Evolutionary conservation across 2,113 vertebrate genomes (phyloP), one percentile per base, ranked within the genome.

Genomic region (Bombycilla garrulus): DNA sequence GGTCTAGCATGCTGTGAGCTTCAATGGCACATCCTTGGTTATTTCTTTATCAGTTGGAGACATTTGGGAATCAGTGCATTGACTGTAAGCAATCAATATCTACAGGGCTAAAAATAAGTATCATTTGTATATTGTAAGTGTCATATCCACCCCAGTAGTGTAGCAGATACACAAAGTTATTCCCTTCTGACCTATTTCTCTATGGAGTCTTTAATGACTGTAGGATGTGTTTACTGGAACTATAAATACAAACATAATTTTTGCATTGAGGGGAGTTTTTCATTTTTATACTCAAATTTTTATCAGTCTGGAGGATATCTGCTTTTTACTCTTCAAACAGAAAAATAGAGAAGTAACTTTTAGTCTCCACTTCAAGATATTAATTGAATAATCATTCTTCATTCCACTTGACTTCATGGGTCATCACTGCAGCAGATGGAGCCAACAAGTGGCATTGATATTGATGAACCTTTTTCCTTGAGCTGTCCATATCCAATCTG

Each of bases 311-410:
- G 90, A 92, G 72, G 89, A 42, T 72, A 62, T 35, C 57, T 86
- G 9, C 13, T 78, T 83, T 69, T 86, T 38, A 69, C 22, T 67
- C 47, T 85, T 95, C 71, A 73, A 82, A 91, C 40, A 36, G 71
- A 69, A 87, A 96, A 70, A 82, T 5, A 70, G 69, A 62, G 29
- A 62, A 91, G 69, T 57, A 95, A 58, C 86, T 88, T 93, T 61
- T 81, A 86, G 69, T 96, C 89, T 60, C 45, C 16, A 31, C 56
- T 96, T 86, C 35, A 40, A 38, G 26, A 42, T 66, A 90, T 70
- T 96, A 96, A 92, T 81, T 84, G 78, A 86, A 89, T 90, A 83
- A 92, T 95, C 36, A 74, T 89, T 93, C 94, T 92, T 85, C 87
- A 73, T 95, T 87, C 66, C 33, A 20, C 38, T 96, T 95, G 58